Evolutionary conservation across 2,888 invertebrate genomes (phyloP).

Genomic region (Phengaris arion): DNA sequence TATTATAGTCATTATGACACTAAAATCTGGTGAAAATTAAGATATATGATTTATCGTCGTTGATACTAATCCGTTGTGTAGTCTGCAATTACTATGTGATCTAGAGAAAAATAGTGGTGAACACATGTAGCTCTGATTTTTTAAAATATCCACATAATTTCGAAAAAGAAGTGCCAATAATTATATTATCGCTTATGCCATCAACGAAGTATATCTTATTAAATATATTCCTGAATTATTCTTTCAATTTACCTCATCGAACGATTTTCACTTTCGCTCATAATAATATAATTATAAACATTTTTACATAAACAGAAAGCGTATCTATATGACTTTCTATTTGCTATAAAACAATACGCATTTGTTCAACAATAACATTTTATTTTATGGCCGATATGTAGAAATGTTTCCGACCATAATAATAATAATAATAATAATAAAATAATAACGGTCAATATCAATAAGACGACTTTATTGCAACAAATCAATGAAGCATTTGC

Average conservation of each 20-base stretch:
- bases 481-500: neutral
- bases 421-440: slow-evolving; percentile 11
- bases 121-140: too few species aligned
- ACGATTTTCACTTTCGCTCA: slow-evolving; percentile 11
- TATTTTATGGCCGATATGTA: neutral
- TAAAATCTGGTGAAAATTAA: too few species aligned
- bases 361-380: neutral
- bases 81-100: too few species aligned
- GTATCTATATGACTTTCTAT: slow-evolving; percentile 23
- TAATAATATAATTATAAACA: slow-evolving; percentile 4
- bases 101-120: too few species aligned
- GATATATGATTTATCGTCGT: too few species aligned
- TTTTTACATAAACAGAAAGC: slow-evolving; percentile 18
- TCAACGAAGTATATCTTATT: too few species aligned
- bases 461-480: neutral
- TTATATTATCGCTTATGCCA: too few species aligned
- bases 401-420: neutral
- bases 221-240: too few species aligned
- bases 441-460: neutral
- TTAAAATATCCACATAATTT: too few species aligned
- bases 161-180: too few species aligned
- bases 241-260: neutral
- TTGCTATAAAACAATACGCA: neutral
- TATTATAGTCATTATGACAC: neutral
- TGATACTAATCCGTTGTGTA: too few species aligned